Evolutionary conservation across 2,113 vertebrate species (phyloP).

Genomic region (Barnardius zonarius): DNA sequence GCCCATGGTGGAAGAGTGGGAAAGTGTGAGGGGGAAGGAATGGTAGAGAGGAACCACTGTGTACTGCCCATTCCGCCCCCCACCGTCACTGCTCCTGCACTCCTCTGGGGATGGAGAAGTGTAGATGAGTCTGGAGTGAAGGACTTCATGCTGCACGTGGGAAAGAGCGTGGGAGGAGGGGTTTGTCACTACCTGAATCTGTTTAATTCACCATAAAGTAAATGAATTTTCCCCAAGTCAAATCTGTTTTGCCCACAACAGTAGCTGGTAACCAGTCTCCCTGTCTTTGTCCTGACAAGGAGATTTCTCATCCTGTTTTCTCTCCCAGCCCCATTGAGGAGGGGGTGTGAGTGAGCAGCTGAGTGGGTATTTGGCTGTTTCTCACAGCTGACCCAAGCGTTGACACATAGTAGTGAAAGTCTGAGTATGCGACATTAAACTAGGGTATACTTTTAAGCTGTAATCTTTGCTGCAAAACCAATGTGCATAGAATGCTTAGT

Average conservation of each 20-base stretch:
- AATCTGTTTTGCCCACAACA: neutral
- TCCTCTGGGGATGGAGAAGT: fast-evolving
- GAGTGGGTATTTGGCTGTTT: neutral
- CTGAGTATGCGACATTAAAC: neutral
- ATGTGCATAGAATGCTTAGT: neutral
- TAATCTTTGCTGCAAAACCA: neutral
- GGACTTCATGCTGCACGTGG: neutral
- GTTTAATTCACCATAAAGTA: neutral
- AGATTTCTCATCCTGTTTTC: neutral
- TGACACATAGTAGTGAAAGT: neutral
- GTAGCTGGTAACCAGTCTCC: neutral
- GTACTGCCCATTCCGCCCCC: fast-evolving
- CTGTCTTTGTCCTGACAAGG: neutral
- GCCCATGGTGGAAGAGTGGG: neutral
- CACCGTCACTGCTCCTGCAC: fast-evolving
- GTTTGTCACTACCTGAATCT: neutral
- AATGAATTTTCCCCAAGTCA: neutral
- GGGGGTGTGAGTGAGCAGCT: neutral
- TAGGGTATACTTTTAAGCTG: neutral
- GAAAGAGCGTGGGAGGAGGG: neutral
- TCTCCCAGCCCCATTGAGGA: fast-evolving
- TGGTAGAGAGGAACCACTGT: fast-evolving
- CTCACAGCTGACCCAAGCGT: neutral
- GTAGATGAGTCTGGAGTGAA: neutral
- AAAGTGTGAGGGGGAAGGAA: neutral